phyloP scores from a whole-genome alignment of 2,888 invertebrate genomes.

The Lymantria dispar region DNA sequence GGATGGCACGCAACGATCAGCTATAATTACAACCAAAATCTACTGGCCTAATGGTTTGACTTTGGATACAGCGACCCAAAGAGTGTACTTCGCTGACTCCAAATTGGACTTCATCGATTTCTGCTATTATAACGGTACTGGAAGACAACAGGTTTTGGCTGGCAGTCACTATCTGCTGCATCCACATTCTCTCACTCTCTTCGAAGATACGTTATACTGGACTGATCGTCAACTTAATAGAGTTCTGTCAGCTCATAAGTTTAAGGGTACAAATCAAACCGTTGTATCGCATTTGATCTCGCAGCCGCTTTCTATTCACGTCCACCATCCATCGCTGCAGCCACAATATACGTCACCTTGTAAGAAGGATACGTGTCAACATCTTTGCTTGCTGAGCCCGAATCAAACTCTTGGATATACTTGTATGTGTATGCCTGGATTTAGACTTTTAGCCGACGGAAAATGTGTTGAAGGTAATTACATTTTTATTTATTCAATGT shows the following conservation, averaged over 20 bases:
- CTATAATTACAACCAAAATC: constrained; percentile 95
- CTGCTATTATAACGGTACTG: constrained; percentile 97
- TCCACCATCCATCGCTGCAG: constrained; percentile 97
- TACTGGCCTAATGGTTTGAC: constrained; percentile 99
- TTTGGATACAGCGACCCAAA: constrained; percentile 94
- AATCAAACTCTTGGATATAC: constrained; percentile 86
- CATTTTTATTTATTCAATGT: not conserved
- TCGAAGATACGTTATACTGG: constrained; percentile 98
- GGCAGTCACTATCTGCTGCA: constrained; percentile 96
- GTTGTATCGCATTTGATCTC: constrained; percentile 97
- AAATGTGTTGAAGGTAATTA: constrained; percentile 86
- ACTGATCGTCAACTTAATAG: constrained; percentile 96
- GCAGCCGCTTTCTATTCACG: constrained; percentile 97
- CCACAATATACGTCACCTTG: constrained; percentile 92
- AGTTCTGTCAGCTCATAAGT: constrained; percentile 95
- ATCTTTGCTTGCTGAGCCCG: constrained; percentile 95
- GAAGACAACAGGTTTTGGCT: constrained; percentile 93
- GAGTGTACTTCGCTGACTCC: constrained; percentile 98
- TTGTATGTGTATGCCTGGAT: constrained; percentile 97
- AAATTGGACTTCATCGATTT: constrained; percentile 99
- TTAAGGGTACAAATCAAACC: constrained; percentile 94
- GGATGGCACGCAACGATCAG: constrained; percentile 94
- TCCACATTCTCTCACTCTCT: constrained; percentile 96
- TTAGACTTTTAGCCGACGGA: constrained; percentile 85
- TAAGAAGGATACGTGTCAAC: constrained; percentile 85